phyloP scores from a whole-genome alignment of 2,113 vertebrate species.

The Ranitomeya variabilis region DNA sequence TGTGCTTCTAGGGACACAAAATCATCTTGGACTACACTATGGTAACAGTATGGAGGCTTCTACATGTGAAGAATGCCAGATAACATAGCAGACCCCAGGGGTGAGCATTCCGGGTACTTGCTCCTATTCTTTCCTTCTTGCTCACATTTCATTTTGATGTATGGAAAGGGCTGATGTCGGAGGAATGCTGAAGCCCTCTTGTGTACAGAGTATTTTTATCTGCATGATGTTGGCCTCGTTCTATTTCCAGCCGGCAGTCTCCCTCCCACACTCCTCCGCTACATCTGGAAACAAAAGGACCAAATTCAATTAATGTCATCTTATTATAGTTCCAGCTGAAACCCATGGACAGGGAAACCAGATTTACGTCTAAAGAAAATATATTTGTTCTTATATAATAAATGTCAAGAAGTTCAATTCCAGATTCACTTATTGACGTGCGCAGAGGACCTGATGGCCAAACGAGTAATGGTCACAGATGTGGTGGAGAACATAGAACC shows the following conservation, averaged over 20 bases:
- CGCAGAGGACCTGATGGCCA: not conserved
- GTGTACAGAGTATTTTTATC: conserved; percentile 56
- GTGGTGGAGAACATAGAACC: not conserved
- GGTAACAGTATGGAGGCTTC: not conserved
- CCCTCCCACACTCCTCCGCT: conserved; percentile 54
- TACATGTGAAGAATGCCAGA: not conserved
- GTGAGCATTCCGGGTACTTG: not conserved
- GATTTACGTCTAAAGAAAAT: conserved; percentile 25
- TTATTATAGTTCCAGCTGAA: conserved; percentile 45
- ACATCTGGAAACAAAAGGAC: conserved; percentile 58
- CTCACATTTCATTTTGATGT: conserved; percentile 39
- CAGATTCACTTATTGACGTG: not conserved
- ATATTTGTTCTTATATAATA: not conserved
- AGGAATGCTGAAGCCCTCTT: conserved; percentile 46
- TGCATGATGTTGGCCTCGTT: conserved; percentile 52
- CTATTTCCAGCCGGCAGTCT: conserved; percentile 50
- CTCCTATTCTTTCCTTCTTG: conserved; percentile 21
- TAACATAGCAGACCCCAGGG: not conserved
- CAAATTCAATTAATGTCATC: conserved; percentile 57
- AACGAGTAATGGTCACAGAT: not conserved
- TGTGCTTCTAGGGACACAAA: not conserved
- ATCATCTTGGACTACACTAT: not conserved
- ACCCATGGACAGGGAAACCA: conserved; percentile 15
- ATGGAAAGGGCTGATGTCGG: conserved; percentile 37
- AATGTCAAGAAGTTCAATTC: not conserved